Evolutionary conservation across 2,888 invertebrate species (phyloP).

Genomic region (Metalampra italica): DNA sequence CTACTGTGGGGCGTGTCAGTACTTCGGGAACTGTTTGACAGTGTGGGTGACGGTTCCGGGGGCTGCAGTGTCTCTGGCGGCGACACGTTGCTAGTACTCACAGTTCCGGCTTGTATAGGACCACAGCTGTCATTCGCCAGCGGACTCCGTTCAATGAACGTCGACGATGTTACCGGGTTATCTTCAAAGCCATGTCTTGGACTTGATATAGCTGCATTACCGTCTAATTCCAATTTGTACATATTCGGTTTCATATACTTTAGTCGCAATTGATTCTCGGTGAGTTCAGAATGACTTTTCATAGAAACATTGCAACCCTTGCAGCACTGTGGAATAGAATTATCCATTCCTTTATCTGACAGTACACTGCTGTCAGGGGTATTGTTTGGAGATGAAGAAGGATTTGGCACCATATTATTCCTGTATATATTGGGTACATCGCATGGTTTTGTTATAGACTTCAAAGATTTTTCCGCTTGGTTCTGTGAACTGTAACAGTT

Average conservation of each 20-base stretch:
- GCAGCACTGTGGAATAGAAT: constrained; percentile 60
- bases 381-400: constrained; percentile 62
- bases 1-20: constrained; percentile 70
- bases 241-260: constrained; percentile 63
- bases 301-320: constrained; percentile 71
- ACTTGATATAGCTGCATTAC: constrained; percentile 72
- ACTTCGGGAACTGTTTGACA: constrained; percentile 73
- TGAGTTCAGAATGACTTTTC: constrained; percentile 59
- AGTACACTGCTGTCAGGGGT: constrained; percentile 70
- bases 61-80: constrained; percentile 77
- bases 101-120: constrained; percentile 90
- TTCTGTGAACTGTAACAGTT: constrained; percentile 39
- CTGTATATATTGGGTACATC: constrained; percentile 51
- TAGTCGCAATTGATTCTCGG: constrained; percentile 53
- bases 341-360: constrained; percentile 53
- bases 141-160: constrained; percentile 79
- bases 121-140: constrained; percentile 80
- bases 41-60: constrained; percentile 80
- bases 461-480: constrained; percentile 46
- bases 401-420: constrained; percentile 51
- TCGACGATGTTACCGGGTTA: constrained; percentile 84
- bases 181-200: constrained; percentile 75
- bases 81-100: constrained; percentile 90
- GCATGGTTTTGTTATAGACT: constrained; percentile 31
- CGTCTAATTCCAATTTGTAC: constrained; percentile 69